Conservation (phyloP, 2,113 vertebrate species). For the Macrotus californicus region DNA sequence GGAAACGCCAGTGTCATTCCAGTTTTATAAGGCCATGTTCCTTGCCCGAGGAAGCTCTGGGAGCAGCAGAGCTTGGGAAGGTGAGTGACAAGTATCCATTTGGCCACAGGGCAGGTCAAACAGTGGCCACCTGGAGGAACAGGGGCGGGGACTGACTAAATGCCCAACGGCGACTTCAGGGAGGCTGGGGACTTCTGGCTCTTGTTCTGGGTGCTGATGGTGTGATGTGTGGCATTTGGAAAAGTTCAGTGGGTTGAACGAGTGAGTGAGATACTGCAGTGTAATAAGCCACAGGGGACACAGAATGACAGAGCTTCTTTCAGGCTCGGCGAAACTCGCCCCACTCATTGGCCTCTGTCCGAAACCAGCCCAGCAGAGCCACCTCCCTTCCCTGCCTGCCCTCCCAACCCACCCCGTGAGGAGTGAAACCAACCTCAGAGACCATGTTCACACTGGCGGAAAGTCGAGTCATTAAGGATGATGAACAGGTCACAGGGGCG, state of each 20-base stretch:
- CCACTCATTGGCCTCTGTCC: neutral
- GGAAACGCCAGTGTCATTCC: neutral
- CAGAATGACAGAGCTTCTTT: neutral
- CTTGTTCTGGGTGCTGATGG: neutral
- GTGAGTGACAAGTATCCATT: neutral
- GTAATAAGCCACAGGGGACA: neutral
- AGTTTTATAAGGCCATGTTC: neutral
- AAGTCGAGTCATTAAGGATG: too few relatives aligned
- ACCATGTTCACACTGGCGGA: neutral
- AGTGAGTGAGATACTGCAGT: neutral
- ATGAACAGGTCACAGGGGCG: neutral
- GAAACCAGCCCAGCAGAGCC: neutral
- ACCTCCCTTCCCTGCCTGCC: neutral
- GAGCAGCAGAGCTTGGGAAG: too few relatives aligned
- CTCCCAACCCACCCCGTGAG: neutral
- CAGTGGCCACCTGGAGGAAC: neutral
- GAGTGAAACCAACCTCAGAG: neutral
- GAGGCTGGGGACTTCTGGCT: neutral
- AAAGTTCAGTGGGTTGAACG: neutral
- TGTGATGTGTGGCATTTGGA: neutral
- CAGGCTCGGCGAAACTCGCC: neutral
- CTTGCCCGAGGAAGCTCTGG: neutral
- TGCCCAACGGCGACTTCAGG: neutral
- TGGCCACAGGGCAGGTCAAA: neutral
- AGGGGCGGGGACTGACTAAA: too few relatives aligned